Evolutionary conservation across 1,140 invertebrate species (phyloP), one percentile per base, ranked within the genome.

Genomic region (Lysiphlebus fabarum): DNA sequence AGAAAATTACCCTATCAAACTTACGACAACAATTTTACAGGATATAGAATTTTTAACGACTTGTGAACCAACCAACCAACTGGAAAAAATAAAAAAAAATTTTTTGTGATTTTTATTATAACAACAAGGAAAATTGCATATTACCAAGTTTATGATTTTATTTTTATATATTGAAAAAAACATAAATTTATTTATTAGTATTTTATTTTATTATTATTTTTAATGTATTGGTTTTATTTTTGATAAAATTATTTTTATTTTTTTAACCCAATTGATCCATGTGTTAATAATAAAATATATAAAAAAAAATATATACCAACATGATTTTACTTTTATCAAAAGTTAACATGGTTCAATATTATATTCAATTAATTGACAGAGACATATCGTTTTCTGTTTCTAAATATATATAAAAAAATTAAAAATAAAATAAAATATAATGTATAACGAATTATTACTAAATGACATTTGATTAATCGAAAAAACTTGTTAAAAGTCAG

Each of bases 291-390:
- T 36, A 36, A 26, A 37, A 37, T 37, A 43, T 43, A 10, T 10
- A 43, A 42, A 42, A 42, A 43, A 2, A 43, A 43, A 3, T 2
- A 43, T 43, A 3, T 43, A 43, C 41, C n/a, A 58, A 62, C 64
- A 62, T 55, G 61, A 44, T 65, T 65, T 61, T 62, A 62, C 64
- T 65, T 65, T 65, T 65, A 65, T 65, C 59, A 55, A 37, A 50
- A 44, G 48, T 58, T 61, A 56, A 57, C 61, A 55, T 53, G 38
- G 42, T 11, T 11, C 51, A 33, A 41, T 50, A 58, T 56, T 37
- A 58, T 60, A 51, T 44, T 50, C 42, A 43, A 58, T 47, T 17
- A 55, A 61, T 61, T 48, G 62, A 61, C 62, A 64, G 55, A 60
- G 58, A 64, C 54, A 56, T 49, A 64, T 61, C 51, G 56, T 60